Evolutionary conservation across 2,797 vertebrate species (phyloP).

Genomic region (Pelodytes ibericus): DNA sequence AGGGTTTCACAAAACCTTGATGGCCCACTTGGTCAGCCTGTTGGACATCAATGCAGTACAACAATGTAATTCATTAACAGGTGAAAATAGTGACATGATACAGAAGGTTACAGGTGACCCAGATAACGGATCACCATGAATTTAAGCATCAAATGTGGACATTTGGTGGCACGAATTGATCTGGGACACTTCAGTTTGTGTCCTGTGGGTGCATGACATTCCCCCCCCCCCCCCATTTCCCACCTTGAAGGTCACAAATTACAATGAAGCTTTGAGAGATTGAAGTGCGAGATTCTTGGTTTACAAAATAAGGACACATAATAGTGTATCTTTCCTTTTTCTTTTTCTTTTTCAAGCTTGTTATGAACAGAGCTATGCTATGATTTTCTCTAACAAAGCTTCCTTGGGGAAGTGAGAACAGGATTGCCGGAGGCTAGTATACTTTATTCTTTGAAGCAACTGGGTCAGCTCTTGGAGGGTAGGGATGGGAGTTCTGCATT

Average conservation of each 20-base stretch:
- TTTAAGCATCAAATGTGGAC: too few relatives aligned
- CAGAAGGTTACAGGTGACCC: constrained; percentile 13
- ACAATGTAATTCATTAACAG: too few relatives aligned
- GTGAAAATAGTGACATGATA: not conserved
- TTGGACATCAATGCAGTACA: too few relatives aligned
- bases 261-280: not conserved
- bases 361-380: constrained; percentile 43
- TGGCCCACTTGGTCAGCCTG: too few relatives aligned
- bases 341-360: constrained; percentile 1
- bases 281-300: constrained; percentile 11
- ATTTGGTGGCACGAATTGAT: too few relatives aligned
- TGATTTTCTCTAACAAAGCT: constrained; percentile 42
- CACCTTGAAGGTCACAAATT: not conserved
- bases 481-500: constrained; percentile 27
- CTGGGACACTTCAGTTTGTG: too few relatives aligned
- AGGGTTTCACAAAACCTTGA: too few relatives aligned
- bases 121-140: too few relatives aligned
- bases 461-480: constrained; percentile 44
- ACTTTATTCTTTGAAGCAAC: constrained; percentile 52
- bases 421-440: constrained; percentile 43
- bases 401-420: constrained; percentile 36
- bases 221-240: too few relatives aligned
- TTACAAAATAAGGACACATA: constrained; percentile 23
- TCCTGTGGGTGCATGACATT: too few relatives aligned
- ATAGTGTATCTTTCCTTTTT: too few relatives aligned